These are phyloP conservation scores for Lates calcarifer DNA, from an alignment of 2,113 vertebrate species.

Conservation along the genomic window DNA sequence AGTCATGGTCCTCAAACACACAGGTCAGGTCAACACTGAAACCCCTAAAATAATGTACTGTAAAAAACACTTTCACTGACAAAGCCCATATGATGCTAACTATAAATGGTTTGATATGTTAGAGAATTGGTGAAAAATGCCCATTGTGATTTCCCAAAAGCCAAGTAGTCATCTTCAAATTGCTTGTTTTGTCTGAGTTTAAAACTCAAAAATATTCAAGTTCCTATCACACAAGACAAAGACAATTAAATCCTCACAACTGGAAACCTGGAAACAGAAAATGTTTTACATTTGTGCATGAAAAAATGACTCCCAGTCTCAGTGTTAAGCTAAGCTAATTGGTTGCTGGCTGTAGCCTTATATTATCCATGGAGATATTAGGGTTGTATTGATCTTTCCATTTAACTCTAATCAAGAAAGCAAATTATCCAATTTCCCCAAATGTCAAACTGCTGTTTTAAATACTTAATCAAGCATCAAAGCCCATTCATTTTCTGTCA, in stretches of 20 bases:
- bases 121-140: background rate
- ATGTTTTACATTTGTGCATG: no score
- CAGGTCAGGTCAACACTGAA: background rate
- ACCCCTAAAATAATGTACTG: background rate
- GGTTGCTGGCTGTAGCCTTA: background rate
- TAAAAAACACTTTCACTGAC: background rate
- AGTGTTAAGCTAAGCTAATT: background rate
- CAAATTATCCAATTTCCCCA: no score
- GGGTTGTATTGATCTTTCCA: background rate
- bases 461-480: no score
- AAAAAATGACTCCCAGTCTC: no score
- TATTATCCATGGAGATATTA: background rate
- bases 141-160: background rate
- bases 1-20: background rate
- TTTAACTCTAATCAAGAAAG: background rate
- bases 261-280: no score
- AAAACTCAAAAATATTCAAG: no score
- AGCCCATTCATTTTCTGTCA: no score
- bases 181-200: no score
- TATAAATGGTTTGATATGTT: background rate
- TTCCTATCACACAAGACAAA: no score
- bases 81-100: background rate
- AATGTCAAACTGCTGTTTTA: no score
- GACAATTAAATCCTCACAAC: no score
- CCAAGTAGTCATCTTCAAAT: no score